A percentile compares a stretch with the other conserved stretches of the same genome.
phyloP scores from a whole-genome alignment of 2,797 vertebrate genomes.

The Clarias fuscus region DNA sequence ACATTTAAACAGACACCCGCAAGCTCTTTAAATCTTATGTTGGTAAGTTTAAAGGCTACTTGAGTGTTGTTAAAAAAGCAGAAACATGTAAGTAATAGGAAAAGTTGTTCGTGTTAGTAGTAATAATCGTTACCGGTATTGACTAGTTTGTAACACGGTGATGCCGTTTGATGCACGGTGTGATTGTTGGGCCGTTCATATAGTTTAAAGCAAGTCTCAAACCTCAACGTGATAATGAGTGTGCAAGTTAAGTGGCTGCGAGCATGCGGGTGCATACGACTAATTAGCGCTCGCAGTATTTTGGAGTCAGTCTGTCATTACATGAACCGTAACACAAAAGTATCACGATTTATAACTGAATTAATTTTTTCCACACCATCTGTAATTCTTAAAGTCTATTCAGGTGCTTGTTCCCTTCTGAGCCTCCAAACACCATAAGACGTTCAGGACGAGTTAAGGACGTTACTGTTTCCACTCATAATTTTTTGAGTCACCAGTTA shows the following conservation, averaged over 20 bases:
- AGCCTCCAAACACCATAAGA: background rate
- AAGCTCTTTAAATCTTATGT: background rate
- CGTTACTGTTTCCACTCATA: background rate
- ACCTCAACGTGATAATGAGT: no score
- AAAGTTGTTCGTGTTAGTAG: background rate
- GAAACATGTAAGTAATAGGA: background rate
- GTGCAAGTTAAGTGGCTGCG: no score
- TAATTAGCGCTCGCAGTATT: no score
- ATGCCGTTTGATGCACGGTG: no score
- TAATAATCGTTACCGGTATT: background rate
- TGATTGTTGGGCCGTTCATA: no score
- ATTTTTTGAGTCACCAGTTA: slow-evolving; percentile 19
- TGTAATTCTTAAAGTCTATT: background rate
- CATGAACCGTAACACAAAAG: no score
- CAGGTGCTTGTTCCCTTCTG: background rate
- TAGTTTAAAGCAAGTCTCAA: no score
- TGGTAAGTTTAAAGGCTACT: background rate
- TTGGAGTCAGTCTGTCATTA: no score
- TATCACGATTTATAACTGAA: no score
- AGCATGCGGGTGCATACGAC: no score
- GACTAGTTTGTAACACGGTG: background rate
- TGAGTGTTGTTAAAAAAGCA: background rate
- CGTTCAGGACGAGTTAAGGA: slow-evolving; percentile 2
- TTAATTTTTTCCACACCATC: no score
- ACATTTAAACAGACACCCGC: no score